Evolutionary conservation across 2,888 invertebrate species (phyloP), one percentile per base, ranked within the genome.

Genomic region (Girardia tigrina): DNA sequence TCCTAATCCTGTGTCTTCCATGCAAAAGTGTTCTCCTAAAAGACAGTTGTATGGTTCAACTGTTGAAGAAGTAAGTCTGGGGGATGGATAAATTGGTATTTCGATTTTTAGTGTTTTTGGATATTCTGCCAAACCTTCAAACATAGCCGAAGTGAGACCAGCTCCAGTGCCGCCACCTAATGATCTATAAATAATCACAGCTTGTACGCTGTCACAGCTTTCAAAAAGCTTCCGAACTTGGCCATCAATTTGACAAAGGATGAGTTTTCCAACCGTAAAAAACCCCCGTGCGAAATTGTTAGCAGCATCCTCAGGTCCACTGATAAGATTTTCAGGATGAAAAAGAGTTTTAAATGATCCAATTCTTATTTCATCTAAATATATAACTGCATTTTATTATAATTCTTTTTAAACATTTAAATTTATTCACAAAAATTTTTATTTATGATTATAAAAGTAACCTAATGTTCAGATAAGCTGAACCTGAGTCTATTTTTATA

Each of bases 1-100:
- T 29, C 93, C 92, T 85, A 93, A 94, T 87, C 94, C 93, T 0
- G 91, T 91, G 85, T 94, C 93, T 85, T 94, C 93, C 77, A 87
- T 79, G 78, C 94, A 94, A 74, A 94, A 94, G 87, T 94, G 94
- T 78, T 94, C 94, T 82, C 92, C 93, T 81, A 94, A 80, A 77
- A 94, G 92, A 0, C 93, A 92, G 87, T 93, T 94, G 89, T 93
- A 94, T 0, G 79, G 79, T 69, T 79, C 79, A 26, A 79, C 79
- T 20, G 56, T 56, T 2, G 56, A 56, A 6, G 23, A n/a, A 2
- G 56, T 20, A 56, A 56, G n/a, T 56, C 56, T 4, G 4, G 56
- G 23, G 4, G 56, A 56, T 56, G 56, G 56, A 23, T 20, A 56
- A 56, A 56, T 56, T 4, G 56, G 56, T 23, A 56, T 56, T 56